Percentiles rank a stretch among this genome's conserved stretches.
phyloP scores from a whole-genome alignment of 2,113 vertebrate species.

The Callaeas wilsoni region DNA sequence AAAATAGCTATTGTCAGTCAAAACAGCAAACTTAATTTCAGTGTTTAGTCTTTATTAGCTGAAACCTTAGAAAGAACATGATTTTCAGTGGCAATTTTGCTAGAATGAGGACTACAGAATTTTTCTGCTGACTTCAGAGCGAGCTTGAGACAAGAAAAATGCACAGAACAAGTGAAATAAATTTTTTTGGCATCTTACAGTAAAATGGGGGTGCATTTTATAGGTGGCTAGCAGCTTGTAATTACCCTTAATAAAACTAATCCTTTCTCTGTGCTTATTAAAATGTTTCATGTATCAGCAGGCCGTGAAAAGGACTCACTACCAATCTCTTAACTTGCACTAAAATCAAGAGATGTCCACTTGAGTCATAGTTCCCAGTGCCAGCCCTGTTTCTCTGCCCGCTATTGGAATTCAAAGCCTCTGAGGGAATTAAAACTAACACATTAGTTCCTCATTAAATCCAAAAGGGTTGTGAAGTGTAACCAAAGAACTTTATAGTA shows the following conservation, averaged over 20 bases:
- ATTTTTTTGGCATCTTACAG: constrained; percentile 21
- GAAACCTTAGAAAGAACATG: neutral
- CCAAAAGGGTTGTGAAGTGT: constrained; percentile 49
- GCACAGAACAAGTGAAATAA: constrained; percentile 17
- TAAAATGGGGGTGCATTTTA: constrained; percentile 36
- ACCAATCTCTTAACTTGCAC: neutral
- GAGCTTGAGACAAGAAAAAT: neutral
- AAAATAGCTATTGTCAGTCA: constrained; percentile 24
- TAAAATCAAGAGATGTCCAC: neutral
- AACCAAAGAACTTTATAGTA: constrained; percentile 15
- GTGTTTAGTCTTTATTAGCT: neutral
- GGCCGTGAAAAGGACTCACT: neutral
- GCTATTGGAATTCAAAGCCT: constrained; percentile 8
- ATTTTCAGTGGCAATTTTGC: neutral
- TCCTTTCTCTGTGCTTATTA: constrained; percentile 46
- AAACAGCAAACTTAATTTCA: neutral
- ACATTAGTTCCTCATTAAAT: constrained; percentile 45
- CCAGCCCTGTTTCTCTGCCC: constrained; percentile 5
- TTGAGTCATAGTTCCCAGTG: constrained; percentile 39
- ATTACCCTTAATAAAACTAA: constrained; percentile 54
- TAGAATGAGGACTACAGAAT: neutral
- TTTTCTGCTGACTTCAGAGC: neutral
- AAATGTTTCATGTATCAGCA: constrained; percentile 41
- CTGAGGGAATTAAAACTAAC: constrained; percentile 50
- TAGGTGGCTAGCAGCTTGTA: constrained; percentile 47